A percentile compares a stretch with the other conserved stretches of the same genome.
phyloP scores from a whole-genome alignment of 2,888 invertebrate species.

The Cryptosula pallasiana region DNA sequence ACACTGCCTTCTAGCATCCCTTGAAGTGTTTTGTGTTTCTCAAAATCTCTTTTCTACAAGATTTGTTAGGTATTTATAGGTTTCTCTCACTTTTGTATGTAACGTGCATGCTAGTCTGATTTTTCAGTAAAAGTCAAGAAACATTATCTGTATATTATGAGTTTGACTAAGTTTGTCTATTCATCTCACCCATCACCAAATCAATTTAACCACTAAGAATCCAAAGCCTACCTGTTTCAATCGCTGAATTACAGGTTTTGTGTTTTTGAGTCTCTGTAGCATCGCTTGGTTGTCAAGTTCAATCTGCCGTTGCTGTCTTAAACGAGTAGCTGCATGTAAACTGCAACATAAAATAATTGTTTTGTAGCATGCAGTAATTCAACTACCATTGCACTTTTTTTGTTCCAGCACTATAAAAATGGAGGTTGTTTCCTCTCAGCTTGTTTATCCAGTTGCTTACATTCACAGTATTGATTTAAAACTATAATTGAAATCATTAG shows the following conservation, averaged over 20 bases:
- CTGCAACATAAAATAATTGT: neutral
- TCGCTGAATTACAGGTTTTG: neutral
- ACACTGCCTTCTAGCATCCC: constrained; percentile 16
- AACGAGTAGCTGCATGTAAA: neutral
- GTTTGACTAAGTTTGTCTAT: no score
- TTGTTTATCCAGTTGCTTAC: no score
- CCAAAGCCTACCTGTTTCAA: neutral
- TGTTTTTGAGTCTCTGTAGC: neutral
- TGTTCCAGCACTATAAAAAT: no score
- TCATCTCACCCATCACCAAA: no score
- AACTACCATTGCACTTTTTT: no score
- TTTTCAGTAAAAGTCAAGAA: no score
- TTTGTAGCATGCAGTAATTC: no score
- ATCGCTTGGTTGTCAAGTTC: constrained; percentile 1
- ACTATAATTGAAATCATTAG: no score
- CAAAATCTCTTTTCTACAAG: constrained; percentile 21
- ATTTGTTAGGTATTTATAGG: neutral
- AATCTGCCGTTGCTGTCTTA: neutral
- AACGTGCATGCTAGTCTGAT: no score
- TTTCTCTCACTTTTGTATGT: neutral
- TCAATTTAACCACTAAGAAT: neutral
- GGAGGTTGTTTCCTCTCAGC: no score
- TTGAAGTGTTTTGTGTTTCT: constrained; percentile 6
- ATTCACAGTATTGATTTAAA: no score
- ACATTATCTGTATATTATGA: no score